Base-by-base conservation (phyloP, 2,113 vertebrate species). In the Protobothrops flavoviridis region DNA sequence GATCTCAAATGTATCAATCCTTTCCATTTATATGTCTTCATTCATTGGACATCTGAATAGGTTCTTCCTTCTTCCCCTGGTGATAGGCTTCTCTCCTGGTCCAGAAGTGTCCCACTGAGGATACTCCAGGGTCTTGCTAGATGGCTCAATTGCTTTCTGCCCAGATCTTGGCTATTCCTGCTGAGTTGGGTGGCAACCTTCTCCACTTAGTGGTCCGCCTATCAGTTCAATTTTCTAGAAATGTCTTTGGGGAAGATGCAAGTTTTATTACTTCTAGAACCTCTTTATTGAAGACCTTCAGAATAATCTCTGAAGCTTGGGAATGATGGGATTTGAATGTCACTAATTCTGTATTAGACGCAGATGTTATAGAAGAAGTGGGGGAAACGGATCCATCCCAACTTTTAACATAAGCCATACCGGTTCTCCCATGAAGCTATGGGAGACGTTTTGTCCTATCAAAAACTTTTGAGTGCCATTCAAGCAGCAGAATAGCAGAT, bases 1-100 rank as follows among this genome's bases (percentile, higher is more conserved):
- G 93, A 96, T 52, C 95, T 90, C 91, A 13, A 8, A 56, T 1
- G 1, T 94, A 91, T 94, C 26, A 0, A 69, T 93, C 95, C 94
- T 95, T 95, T 94, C 94, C 2, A 39, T 94, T 74, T 95, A 0
- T 95, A 94, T 94, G 91, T 95, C 45, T 89, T 26, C 45, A 94
- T 95, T 93, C 95, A 90, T 13, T 92, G 93, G 94, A 91, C 94
- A 94, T 94, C 93, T 52, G 94, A 89, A 85, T 94, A 93, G 95
- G 4, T 94, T 86, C 94, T 95, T 95, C 94, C 96, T 53, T 94
- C 94, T 95, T 95, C 94, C 96, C 53, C 94, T 96, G 95, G 96
- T 95, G 97, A 95, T 96, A 95, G 96, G 96, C 95, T 91, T 97
- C 94, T 96, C 96, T 96, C 96, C 96, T 97, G 97, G 96, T 96